Evolutionary conservation across 2,113 vertebrate genomes (phyloP), one percentile per base, ranked within the genome.

Genomic region (Xenotilapia longispinis): DNA sequence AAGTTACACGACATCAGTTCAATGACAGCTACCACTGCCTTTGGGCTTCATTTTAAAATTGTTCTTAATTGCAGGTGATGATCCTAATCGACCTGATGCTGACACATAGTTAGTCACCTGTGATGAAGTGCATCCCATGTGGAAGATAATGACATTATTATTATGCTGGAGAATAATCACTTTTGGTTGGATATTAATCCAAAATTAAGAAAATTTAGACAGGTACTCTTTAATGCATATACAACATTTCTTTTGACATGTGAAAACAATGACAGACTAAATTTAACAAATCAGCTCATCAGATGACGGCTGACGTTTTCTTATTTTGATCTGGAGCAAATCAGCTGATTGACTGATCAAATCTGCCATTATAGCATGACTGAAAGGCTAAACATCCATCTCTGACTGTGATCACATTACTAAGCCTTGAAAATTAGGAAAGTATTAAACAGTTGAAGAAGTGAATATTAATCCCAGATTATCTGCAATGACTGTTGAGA

Each of bases 51-150:
- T 84, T 80, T 84, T 58, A 87, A 83, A 55, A 28, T 84, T 19
- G 81, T 83, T 86, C 38, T 68, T 81, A 89, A 91, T n/a, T 81
- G 80, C 23, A 75, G 86, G 78, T 33, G 87, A 82, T 54, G 79
- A 83, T 75, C 26, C 65, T 85, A 85, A 88, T 81, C 63, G 36
- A 63, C 49, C 70, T 58, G 79, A 84, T 55, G 88, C 65, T 84
- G 87, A 88, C 84, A 81, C 14, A n/a, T 6, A 23, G 57, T 82
- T 15, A 83, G 23, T 75, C 54, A 82, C 54, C 83, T 84, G 81
- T 79, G 83, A 91, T 82, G 58, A 82, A 73, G 2, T n/a, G 11
- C 54, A 36, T 28, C 4, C 57, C 14, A 17, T 42, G 81, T 73
- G 33, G 49, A 83, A 75, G 26, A 81, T 78, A 47, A 82, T 85